Evolutionary conservation across 2,113 vertebrate species (phyloP).

Genomic region (Ginglymostoma cirratum): DNA sequence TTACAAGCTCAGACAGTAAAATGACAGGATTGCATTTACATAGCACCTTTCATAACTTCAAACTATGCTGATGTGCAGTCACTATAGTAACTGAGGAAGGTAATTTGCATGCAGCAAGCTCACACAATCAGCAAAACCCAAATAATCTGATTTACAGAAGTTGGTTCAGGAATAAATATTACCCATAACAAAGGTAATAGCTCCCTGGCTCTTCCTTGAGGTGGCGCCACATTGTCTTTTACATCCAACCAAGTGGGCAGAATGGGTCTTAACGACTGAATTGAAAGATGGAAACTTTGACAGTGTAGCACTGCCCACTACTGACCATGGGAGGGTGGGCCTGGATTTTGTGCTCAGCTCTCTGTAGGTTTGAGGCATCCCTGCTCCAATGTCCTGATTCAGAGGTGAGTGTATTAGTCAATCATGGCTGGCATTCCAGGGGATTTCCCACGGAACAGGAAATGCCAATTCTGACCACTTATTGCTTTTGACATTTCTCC

Average conservation of each 20-base stretch:
- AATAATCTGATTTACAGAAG: background rate
- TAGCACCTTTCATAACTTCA: background rate
- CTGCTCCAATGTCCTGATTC: background rate
- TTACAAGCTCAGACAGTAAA: background rate
- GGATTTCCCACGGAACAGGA: background rate
- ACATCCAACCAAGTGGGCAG: background rate
- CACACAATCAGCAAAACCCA: background rate
- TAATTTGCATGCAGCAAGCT: background rate
- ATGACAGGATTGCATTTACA: background rate
- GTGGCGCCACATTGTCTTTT: background rate
- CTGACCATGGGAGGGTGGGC: background rate
- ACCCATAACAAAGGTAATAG: background rate
- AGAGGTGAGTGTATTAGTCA: background rate
- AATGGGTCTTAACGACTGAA: background rate
- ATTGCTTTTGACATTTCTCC: background rate
- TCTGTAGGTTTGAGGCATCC: background rate
- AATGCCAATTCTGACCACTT: background rate
- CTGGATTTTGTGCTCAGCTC: background rate
- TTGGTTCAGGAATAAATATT: background rate
- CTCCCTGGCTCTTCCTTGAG: background rate
- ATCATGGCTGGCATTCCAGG: background rate
- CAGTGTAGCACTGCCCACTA: background rate
- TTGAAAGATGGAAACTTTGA: background rate
- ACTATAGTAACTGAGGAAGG: background rate
- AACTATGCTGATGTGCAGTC: background rate